Evolutionary conservation across 1,140 invertebrate genomes (phyloP).

Genomic region (Trissolcus basalis): DNA sequence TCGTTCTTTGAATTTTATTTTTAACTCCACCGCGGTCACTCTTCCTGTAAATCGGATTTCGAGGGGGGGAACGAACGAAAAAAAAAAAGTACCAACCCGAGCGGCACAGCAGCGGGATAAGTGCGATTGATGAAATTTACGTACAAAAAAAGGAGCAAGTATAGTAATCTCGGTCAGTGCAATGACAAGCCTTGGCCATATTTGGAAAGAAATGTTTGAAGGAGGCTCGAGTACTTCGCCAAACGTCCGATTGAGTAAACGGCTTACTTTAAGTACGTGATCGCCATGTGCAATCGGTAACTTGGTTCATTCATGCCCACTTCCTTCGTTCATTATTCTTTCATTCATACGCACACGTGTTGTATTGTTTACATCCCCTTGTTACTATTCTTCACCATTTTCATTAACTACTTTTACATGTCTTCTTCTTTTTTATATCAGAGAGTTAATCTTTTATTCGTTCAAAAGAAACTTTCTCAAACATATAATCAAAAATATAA

Average conservation of each 20-base stretch:
- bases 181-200: constrained; percentile 58
- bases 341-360: constrained; percentile 50
- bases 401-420: too few relatives aligned
- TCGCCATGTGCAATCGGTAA: constrained; percentile 60
- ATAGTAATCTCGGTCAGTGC: constrained; percentile 21
- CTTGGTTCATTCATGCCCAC: constrained; percentile 38
- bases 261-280: constrained; percentile 65
- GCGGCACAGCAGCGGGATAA: too few relatives aligned
- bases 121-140: too few relatives aligned
- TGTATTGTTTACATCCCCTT: constrained; percentile 20
- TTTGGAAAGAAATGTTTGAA: constrained; percentile 62
- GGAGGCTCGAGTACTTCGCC: constrained; percentile 26
- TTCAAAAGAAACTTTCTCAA: too few relatives aligned
- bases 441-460: too few relatives aligned
- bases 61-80: neutral
- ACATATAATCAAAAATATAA: too few relatives aligned
- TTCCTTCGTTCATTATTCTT: constrained; percentile 55
- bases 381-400: too few relatives aligned
- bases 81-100: neutral
- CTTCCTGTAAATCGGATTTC: neutral
- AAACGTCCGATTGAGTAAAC: constrained; percentile 37
- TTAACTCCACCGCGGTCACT: constrained; percentile 15
- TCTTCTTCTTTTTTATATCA: too few relatives aligned
- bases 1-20: constrained; percentile 24
- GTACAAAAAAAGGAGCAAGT: neutral